phyloP scores from a whole-genome alignment of 1,140 invertebrate genomes.

The Drosophila parabipectinata region DNA sequence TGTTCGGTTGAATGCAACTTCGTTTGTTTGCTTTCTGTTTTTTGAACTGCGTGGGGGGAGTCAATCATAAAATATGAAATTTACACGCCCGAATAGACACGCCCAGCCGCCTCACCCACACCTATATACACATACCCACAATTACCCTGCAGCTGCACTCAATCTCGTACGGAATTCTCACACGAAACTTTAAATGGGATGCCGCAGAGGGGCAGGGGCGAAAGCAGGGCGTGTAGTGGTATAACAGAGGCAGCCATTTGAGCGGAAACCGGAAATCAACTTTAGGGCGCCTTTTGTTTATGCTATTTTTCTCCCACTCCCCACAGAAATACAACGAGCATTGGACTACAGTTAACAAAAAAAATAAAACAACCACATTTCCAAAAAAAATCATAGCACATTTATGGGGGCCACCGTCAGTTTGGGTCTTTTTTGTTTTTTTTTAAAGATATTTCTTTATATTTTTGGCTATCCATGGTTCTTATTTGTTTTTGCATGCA shows the following conservation, averaged over 20 bases:
- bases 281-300: constrained; percentile 77
- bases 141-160: constrained; percentile 67
- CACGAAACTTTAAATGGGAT: constrained; percentile 42
- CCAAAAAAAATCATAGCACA: constrained; percentile 66
- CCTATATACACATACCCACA: constrained; percentile 53
- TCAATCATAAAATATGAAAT: constrained; percentile 81
- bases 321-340: constrained; percentile 24
- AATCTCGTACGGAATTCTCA: constrained; percentile 72
- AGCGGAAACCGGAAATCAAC: constrained; percentile 82
- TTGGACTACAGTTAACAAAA: constrained; percentile 2
- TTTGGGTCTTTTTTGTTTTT: not conserved
- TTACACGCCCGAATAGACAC: constrained; percentile 53
- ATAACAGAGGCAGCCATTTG: constrained; percentile 60
- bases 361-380: constrained; percentile 26
- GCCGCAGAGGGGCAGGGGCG: not conserved
- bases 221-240: not conserved
- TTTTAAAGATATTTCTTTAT: constrained; percentile 2
- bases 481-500: constrained; percentile 67
- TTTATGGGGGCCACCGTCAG: constrained; percentile 42
- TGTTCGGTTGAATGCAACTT: constrained; percentile 14
- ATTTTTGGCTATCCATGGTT: constrained; percentile 21
- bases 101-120: constrained; percentile 6
- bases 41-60: constrained; percentile 27
- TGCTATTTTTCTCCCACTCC: constrained; percentile 47
- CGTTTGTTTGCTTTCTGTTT: constrained; percentile 17